Evolutionary conservation across 2,797 vertebrate genomes (phyloP), one percentile per base, ranked within the genome.

Genomic region (Poeciliopsis infans): DNA sequence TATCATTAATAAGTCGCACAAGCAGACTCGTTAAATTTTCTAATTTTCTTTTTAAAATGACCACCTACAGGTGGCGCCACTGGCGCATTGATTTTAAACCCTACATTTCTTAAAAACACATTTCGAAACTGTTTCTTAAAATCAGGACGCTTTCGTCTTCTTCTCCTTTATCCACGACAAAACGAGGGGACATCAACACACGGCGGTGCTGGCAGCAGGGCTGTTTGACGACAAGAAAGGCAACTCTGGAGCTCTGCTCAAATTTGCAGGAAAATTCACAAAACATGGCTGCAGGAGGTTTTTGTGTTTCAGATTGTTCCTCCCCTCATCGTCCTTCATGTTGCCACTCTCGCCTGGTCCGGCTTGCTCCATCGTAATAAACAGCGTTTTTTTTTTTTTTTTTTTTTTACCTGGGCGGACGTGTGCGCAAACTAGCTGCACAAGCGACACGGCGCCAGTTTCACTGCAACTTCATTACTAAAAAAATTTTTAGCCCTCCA

Each of bases 211-310:
- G 1, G 1, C 25, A 31, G 16, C 0, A 0, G 25, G 25, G 74
- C 3, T 12, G 71, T 6, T 33, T 10, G 78, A 87, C 74, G 82
- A 80, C 49, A 49, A 28, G 41, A 39, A 46, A 76, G 79, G 78
- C 83, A 90, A 93, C 91, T 93, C 89, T 74, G 85, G 84, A 85
- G 89, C 86, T 81, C 85, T 85, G 91, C 84, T 85, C 77, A 88
- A 95, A 95, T 95, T 95, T 93, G 84, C 79, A 85, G 81, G 79
- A 89, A 95, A 93, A 93, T 92, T 95, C 92, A 93, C 83, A 93
- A 96, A 96, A 96, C 95, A 96, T 96, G 96, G 96, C 96, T 96
- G 95, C 95, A 95, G 89, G 94, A 94, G 94, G 93, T 95, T 96
- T 95, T 95, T 93, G 93, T 94, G 94, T 95, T 96, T 95, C 84